Base-by-base conservation (phyloP, 2,888 invertebrate species). In the Chrysomela aeneicollis region DNA sequence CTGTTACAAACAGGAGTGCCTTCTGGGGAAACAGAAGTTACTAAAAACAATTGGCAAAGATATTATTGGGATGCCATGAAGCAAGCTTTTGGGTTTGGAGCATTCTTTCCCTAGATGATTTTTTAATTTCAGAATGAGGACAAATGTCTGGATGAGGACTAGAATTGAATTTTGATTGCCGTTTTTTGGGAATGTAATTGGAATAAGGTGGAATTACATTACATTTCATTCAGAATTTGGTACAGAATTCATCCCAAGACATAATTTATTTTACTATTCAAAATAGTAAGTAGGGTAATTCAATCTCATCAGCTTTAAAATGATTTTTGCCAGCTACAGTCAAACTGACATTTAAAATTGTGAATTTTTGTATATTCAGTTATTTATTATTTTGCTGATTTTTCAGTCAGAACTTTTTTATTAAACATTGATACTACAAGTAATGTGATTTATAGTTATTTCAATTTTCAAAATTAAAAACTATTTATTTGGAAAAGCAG, bases 11-110 rank as follows among this genome's bases (percentile, higher is more conserved):
- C 88, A 2, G 91, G 93, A 53, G 92, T 99, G 10, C 99, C 99
- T 1, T 82, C 88, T 4, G 85, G 87, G 59, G 97, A 93, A 81
- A 87, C 88, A 64, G 91, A 93, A 5, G 88, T 89, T 51, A 95
- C 97, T 37, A 87, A 86, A 76, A 88, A 89, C 64, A 98, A 98
- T 78, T 98, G 98, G 98, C 89, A 91, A 69, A 87, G 92, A 63
- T 95, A 97, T 84, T 99, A 98, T 82, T 97, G 97, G 90, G 91
- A 94, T 77, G 90, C 95, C 74, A 97, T 99, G 82, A 97, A 95
- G 81, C 88, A 93, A 68, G 92, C 93, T 0, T 96, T 97, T 81
- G 96, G 96, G 52, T 97, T 93, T 80, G 95, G 95, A 26, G 89
- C 90, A 19, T 90, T 89, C 80, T 84, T 88, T 37, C 64, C 69